Evolutionary conservation across 1,140 invertebrate species (phyloP).

Genomic region (Linepithema humile): DNA sequence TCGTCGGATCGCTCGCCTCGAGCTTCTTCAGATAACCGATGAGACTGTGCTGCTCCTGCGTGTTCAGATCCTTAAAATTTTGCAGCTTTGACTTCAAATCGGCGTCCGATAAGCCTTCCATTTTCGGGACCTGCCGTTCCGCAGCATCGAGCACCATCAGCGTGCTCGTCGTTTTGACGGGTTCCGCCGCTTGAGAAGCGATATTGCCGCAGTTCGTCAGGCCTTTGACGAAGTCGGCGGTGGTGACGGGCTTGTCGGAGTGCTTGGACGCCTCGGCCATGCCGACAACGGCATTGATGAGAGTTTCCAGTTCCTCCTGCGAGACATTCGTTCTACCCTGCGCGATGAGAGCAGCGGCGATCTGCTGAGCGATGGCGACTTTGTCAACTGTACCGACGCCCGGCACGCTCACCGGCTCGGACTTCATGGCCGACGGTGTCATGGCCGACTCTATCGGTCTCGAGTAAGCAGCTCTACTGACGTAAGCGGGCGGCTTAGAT

Average conservation of each 20-base stretch:
- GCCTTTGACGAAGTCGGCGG: constrained; percentile 84
- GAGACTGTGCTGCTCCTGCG: constrained; percentile 91
- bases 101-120: constrained; percentile 90
- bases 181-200: constrained; percentile 2
- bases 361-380: constrained; percentile 90
- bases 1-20: constrained; percentile 88
- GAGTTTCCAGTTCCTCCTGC: constrained; percentile 89
- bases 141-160: neutral
- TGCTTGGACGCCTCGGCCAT: constrained; percentile 87
- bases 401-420: constrained; percentile 86
- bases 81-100: constrained; percentile 90
- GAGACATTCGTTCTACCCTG: constrained; percentile 92
- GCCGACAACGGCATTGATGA: constrained; percentile 90
- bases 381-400: constrained; percentile 89
- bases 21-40: constrained; percentile 92
- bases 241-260: constrained; percentile 84
- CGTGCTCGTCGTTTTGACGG: neutral
- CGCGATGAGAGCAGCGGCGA: constrained; percentile 89
- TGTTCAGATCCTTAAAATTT: constrained; percentile 91
- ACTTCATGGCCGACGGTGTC: constrained; percentile 71
- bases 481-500: constrained; percentile 70
- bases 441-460: constrained; percentile 68
- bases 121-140: constrained; percentile 76
- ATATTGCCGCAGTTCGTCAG: constrained; percentile 71
- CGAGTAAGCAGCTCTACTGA: constrained; percentile 72